phyloP scores from a whole-genome alignment of 2,888 invertebrate genomes.

The Chaetoderma sp. region DNA sequence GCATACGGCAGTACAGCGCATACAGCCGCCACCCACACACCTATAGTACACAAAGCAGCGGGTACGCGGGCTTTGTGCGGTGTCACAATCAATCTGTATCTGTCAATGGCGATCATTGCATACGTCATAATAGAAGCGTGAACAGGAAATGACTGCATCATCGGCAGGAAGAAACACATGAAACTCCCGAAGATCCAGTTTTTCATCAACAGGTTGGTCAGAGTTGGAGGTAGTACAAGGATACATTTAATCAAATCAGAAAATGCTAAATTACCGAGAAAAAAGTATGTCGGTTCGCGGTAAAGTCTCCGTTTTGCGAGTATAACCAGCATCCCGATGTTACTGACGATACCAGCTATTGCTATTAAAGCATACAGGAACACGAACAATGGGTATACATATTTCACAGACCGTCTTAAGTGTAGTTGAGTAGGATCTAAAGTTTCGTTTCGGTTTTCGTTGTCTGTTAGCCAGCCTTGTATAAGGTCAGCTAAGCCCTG shows the following conservation, averaged over 20 bases:
- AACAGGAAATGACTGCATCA: constrained; percentile 81
- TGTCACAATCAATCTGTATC: constrained; percentile 77
- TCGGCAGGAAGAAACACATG: constrained; percentile 80
- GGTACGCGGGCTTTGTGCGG: constrained; percentile 76
- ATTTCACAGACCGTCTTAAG: constrained; percentile 72
- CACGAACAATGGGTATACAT: constrained; percentile 76
- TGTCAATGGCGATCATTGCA: constrained; percentile 78
- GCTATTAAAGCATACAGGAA: constrained; percentile 75
- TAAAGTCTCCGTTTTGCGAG: constrained; percentile 72
- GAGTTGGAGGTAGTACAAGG: constrained; percentile 78
- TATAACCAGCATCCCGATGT: constrained; percentile 74
- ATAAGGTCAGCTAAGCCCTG: too few species aligned
- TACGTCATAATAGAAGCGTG: constrained; percentile 80
- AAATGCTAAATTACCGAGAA: constrained; percentile 77
- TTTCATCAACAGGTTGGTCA: constrained; percentile 78
- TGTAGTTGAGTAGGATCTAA: constrained; percentile 75
- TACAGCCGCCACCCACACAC: constrained; percentile 80
- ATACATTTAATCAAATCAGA: constrained; percentile 78
- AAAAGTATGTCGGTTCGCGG: constrained; percentile 77
- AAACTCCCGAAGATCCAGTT: constrained; percentile 83
- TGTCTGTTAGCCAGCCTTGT: too few species aligned
- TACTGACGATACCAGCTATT: constrained; percentile 73
- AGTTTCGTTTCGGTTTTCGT: constrained; percentile 63
- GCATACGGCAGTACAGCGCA: constrained; percentile 81
- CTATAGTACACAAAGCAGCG: constrained; percentile 78